Conservation (phyloP, 1,140 invertebrate species). For the Micrasema minimum region DNA sequence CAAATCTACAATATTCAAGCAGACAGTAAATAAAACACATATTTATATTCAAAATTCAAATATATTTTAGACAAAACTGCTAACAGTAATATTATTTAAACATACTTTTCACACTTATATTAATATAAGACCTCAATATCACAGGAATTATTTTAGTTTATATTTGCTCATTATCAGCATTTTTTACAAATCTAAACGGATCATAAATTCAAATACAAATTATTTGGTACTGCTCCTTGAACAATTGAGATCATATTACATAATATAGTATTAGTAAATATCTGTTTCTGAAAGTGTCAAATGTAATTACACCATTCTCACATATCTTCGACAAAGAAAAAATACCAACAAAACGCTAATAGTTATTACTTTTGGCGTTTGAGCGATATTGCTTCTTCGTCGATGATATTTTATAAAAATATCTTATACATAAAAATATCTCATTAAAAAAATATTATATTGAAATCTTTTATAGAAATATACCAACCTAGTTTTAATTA, state of each 20-base stretch:
- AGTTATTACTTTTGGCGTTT: no score
- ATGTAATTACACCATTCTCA: neutral
- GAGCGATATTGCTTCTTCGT: no score
- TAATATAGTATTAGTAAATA: slow-evolving; percentile 14
- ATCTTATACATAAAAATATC: neutral
- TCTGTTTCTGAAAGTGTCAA: neutral
- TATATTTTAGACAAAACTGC: no score
- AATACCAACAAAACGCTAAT: no score
- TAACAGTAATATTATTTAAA: neutral
- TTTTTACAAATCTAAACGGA: slow-evolving; percentile 35
- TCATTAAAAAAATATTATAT: neutral
- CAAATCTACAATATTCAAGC: no score
- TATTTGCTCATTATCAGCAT: slow-evolving; percentile 24
- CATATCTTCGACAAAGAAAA: neutral
- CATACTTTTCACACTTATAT: slow-evolving; percentile 42
- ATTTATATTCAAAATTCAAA: no score
- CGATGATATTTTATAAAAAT: no score
- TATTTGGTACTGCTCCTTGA: slow-evolving; percentile 55
- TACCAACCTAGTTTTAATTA: no score
- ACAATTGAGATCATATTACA: slow-evolving; percentile 54
- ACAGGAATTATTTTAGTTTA: slow-evolving; percentile 35
- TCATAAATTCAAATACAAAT: slow-evolving; percentile 48
- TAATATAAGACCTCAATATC: slow-evolving; percentile 48
- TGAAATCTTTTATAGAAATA: no score
- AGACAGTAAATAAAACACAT: no score